Conservation (phyloP, 2,888 invertebrate genomes). For the Agonum fuliginosum region DNA sequence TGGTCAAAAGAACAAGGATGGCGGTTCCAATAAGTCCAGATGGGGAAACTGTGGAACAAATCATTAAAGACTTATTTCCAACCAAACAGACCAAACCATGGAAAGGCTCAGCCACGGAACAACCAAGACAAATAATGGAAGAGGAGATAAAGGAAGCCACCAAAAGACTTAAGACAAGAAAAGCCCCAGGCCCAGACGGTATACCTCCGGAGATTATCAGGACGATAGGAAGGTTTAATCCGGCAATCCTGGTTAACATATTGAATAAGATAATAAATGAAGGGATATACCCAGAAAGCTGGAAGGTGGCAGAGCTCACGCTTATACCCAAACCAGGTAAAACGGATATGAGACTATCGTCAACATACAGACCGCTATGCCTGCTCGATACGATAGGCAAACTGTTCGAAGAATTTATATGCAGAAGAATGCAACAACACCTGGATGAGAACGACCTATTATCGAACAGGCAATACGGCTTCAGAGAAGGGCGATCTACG, state of each 20-base stretch:
- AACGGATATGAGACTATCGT: background rate
- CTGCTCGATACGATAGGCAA: background rate
- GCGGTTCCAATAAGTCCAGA: too few relatives aligned
- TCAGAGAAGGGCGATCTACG: background rate
- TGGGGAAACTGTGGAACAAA: too few relatives aligned
- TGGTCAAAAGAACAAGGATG: background rate
- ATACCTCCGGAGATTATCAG: too few relatives aligned
- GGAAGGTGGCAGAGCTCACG: conserved; percentile 60
- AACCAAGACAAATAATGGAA: too few relatives aligned
- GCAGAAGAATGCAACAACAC: background rate
- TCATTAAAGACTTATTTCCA: too few relatives aligned
- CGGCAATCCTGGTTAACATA: conserved; percentile 4
- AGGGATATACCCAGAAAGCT: conserved; percentile 60
- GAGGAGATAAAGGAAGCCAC: too few relatives aligned
- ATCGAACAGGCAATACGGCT: too few relatives aligned
- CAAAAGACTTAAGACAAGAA: too few relatives aligned
- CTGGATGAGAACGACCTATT: background rate
- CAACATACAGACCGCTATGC: background rate
- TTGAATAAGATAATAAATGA: conserved; percentile 38
- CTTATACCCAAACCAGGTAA: background rate
- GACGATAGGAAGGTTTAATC: too few relatives aligned
- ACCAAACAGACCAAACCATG: too few relatives aligned
- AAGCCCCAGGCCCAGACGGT: too few relatives aligned
- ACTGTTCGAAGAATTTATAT: background rate
- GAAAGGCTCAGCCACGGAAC: too few relatives aligned